Evolutionary conservation across 1,140 invertebrate species (phyloP).

Genomic region (Cydia fagiglandana): DNA sequence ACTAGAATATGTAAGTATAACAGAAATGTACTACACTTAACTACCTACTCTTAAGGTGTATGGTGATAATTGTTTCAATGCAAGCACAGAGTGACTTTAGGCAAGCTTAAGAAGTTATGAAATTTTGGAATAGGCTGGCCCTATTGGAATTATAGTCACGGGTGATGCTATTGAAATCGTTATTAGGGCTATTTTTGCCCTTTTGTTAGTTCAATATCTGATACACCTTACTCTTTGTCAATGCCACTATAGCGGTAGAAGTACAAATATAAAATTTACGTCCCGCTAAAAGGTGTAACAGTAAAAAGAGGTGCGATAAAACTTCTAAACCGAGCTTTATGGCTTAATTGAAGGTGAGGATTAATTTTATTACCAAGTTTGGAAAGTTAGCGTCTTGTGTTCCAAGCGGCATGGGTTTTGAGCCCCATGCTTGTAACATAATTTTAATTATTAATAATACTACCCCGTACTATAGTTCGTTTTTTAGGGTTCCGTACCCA

Average conservation of each 20-base stretch:
- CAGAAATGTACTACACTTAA: too few species aligned
- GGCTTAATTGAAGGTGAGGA: constrained; percentile 14
- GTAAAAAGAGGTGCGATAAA: constrained; percentile 26
- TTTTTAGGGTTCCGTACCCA: too few species aligned
- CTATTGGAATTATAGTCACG: too few species aligned
- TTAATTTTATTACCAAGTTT: constrained; percentile 28
- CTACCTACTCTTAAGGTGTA: too few species aligned
- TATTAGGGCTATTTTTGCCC: not conserved
- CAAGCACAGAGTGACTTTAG: too few species aligned
- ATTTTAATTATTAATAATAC: not conserved
- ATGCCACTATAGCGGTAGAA: not conserved
- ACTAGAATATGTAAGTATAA: too few species aligned
- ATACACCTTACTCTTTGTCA: constrained; percentile 5
- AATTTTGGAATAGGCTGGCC: too few species aligned
- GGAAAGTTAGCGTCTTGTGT: constrained; percentile 9
- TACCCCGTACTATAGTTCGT: not conserved
- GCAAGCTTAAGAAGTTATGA: too few species aligned
- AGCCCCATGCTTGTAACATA: not conserved
- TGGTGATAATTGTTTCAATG: too few species aligned
- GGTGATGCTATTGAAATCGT: too few species aligned
- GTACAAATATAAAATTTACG: constrained; percentile 42
- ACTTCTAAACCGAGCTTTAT: constrained; percentile 18
- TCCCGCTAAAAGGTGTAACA: constrained; percentile 33
- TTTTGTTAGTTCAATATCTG: not conserved
- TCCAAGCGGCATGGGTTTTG: not conserved